Base-by-base conservation (phyloP, 2,797 vertebrate species). In the Caiman crocodilus region DNA sequence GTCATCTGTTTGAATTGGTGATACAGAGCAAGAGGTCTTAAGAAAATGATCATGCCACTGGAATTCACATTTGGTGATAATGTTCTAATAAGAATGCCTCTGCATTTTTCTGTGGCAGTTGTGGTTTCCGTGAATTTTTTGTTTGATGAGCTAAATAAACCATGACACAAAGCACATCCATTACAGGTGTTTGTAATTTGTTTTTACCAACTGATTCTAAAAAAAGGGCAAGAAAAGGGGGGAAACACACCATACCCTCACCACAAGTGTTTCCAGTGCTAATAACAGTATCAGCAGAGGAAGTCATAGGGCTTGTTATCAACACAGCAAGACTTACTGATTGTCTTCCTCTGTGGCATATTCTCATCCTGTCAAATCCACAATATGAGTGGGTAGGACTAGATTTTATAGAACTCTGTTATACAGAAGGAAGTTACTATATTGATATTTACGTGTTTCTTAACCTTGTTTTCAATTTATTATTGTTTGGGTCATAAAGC, bases 1-100 rank as follows among this genome's bases (percentile, higher is more conserved):
- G 95, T 93, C 56, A 76, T 95, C 71, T 89, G 5, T 90, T 89
- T 61, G 59, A 91, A 80, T 57, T 85, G 74, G 90, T 94, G 92
- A 92, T 80, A 93, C 89, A 89, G 92, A 96, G 78, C 35, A 79
- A 82, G 58, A 93, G 64, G 58, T 75, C 63, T 59, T 50, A 87
- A 92, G 85, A 84, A 96, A 87, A 60, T 65, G 65, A 28, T 80
- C 58, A 32, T 87, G 87, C 82, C 81, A 55, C 16, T 88, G 85
- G 81, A 87, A 90, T 82, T 75, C 59, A n/a, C 4, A 1, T 74
- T 90, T 73, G 60, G 32, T 59, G 84, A 64, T 77, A 20, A 9
- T 71, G 79, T 69, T 92, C 71, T 42, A 67, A 88, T 82, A 14
- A 82, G 73, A 86, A 15, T 83, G 92, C 92, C 85, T 87, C 64